Conservation (phyloP, 2,113 vertebrate species). For the Haemorhous mexicanus region DNA sequence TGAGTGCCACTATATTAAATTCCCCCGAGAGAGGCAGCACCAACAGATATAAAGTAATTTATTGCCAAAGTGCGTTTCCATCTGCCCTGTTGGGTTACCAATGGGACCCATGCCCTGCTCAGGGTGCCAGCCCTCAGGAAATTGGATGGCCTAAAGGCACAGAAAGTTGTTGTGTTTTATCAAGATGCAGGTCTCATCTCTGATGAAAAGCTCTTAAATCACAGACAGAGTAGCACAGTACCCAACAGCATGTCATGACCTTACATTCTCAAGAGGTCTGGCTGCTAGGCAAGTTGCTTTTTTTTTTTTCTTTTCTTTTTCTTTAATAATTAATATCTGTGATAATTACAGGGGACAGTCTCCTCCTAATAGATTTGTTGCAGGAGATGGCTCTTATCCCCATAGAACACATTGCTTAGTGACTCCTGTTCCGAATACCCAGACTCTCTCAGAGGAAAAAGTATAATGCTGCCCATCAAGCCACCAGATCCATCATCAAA, state of each 20-base stretch:
- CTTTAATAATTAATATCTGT: constrained; percentile 46
- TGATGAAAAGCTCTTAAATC: constrained; percentile 55
- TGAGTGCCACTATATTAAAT: constrained; percentile 64
- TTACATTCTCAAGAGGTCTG: constrained; percentile 59
- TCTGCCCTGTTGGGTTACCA: constrained; percentile 39
- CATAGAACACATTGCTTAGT: constrained; percentile 6
- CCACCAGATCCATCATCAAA: constrained; percentile 63
- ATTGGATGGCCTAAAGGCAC: constrained; percentile 60
- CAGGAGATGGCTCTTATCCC: constrained; percentile 58
- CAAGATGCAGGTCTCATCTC: constrained; percentile 1
- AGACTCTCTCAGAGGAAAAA: constrained; percentile 70
- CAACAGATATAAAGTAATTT: constrained; percentile 47
- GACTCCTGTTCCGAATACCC: constrained; percentile 38
- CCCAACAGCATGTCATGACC: constrained; percentile 57
- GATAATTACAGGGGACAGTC: constrained; percentile 56
- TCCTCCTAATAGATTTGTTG: constrained; percentile 50
- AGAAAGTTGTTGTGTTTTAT: constrained; percentile 24
- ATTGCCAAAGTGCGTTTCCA: constrained; percentile 35
- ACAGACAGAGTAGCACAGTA: constrained; percentile 51
- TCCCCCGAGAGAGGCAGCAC: constrained; percentile 67
- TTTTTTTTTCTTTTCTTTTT: neutral
- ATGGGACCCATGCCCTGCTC: neutral
- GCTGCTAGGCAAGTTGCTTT: constrained; percentile 35
- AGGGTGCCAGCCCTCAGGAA: constrained; percentile 61
- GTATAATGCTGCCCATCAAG: constrained; percentile 64